Conservation (phyloP, 1,140 invertebrate genomes). For the Arion vulgaris region DNA sequence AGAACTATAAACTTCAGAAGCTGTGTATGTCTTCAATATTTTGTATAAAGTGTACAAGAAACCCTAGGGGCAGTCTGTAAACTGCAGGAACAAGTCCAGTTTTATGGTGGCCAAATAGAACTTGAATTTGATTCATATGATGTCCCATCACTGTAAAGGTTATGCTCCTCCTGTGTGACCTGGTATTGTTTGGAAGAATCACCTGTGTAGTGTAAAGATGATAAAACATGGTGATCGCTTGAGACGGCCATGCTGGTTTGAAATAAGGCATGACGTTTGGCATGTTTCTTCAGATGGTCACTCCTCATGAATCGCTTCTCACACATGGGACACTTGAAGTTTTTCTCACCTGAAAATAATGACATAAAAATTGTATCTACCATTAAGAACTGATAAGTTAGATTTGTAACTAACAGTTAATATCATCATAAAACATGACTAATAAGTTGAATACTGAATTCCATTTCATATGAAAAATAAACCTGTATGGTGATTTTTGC, state of each 20-base stretch:
- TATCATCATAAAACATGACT: no score
- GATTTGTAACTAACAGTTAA: no score
- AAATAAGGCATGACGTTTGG: conserved; percentile 70
- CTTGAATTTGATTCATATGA: conserved; percentile 27
- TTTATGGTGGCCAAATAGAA: not conserved
- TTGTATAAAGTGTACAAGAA: no score
- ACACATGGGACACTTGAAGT: conserved; percentile 90
- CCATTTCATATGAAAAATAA: no score
- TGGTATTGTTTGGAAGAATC: not conserved
- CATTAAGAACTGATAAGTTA: no score
- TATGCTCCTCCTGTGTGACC: not conserved
- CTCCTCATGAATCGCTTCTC: conserved; percentile 93
- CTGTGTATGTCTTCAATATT: no score
- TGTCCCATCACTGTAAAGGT: conserved; percentile 24
- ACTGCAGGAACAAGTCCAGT: not conserved
- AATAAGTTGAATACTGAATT: no score
- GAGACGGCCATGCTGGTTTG: conserved; percentile 57
- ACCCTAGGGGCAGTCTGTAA: no score
- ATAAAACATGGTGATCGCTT: conserved; percentile 4
- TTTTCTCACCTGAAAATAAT: conserved; percentile 82
- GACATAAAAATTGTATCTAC: not conserved
- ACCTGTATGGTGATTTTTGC: no score
- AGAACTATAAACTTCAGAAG: no score
- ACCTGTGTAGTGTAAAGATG: not conserved
- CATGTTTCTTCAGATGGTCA: conserved; percentile 73